A percentile compares a stretch with the other conserved stretches of the same genome.
phyloP scores from a whole-genome alignment of 2,888 invertebrate genomes.

The Pseudococcus viburni region DNA sequence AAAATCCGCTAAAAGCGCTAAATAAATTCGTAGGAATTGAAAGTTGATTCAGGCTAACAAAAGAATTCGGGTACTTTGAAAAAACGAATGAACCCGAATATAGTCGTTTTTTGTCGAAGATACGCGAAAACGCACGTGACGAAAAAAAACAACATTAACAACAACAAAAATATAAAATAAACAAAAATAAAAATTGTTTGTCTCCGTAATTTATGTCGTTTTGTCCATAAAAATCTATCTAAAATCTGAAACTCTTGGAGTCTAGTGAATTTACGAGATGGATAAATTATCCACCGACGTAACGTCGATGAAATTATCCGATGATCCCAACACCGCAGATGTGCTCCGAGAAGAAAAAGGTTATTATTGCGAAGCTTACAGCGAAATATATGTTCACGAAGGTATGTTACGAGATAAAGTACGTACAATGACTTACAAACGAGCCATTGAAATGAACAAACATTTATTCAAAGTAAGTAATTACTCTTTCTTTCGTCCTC shows the following conservation, averaged over 20 bases:
- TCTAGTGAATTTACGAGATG: not conserved
- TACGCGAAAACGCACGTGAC: not conserved
- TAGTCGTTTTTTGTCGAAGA: not conserved
- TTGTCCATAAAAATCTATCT: not conserved
- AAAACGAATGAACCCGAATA: not conserved
- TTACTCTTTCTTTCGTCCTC: not conserved
- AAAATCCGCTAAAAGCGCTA: not conserved
- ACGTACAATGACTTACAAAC: slow-evolving; percentile 57
- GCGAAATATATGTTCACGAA: slow-evolving; percentile 35
- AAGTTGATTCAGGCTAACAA: not conserved
- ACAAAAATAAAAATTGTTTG: no score
- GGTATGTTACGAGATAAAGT: slow-evolving; percentile 31
- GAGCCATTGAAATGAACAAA: slow-evolving; percentile 57
- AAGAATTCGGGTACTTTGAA: not conserved
- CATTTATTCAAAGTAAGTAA: slow-evolving; percentile 56
- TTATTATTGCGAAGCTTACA: slow-evolving; percentile 59
- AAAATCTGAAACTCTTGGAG: not conserved
- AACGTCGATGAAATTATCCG: no score
- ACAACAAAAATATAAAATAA: no score
- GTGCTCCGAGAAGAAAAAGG: slow-evolving; percentile 26
- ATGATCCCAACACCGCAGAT: not conserved
- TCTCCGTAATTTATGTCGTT: no score
- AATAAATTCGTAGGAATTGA: no score
- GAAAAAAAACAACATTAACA: not conserved
- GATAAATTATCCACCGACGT: not conserved